Base-by-base conservation (phyloP, 1,140 invertebrate species). In the Archivesica marissinica region DNA sequence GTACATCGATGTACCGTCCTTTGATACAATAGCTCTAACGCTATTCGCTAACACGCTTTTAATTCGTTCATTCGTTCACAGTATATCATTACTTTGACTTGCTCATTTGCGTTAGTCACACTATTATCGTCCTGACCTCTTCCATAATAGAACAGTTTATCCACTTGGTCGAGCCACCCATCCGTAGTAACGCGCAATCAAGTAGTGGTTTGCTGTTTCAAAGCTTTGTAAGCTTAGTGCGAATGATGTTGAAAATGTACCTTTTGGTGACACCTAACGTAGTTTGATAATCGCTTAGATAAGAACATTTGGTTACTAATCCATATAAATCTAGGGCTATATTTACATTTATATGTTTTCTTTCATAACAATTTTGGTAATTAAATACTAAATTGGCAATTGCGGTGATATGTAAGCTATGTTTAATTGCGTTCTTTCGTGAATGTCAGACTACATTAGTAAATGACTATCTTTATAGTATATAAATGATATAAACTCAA, bases 261-360 rank as follows among this genome's bases (percentile, higher is more conserved):
- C 7, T 35, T 35, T 64, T 64, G 33, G 59, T 64, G 59, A 64
- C 59, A 64, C 59, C 38, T 64, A 17, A 25, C 59, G 38, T 35
- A 64, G 2, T 3, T 7, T 17, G 59, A 64, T 64, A 17, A 35
- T 64, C 9, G 20, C 33, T 64, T 28, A 28, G 59, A 64, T 64
- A 64, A 64, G 59, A 35, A 0, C 30, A 30, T 64, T 64, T 64
- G 7, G 59, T 64, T 64, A 33, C 38, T 52, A 4, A 52, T 2
- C 17, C 23, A n/a, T 52, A n/a, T 52, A 64, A 64, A 64, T 64
- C 59, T 64, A 35, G 59, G 30, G 59, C n/a, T 64, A 64, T 35
- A 64, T 64, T 59, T 64, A 64, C 59, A 33, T 35, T 64, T 64
- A 17, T 64, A 64, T 33, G 59, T 35, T 64, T 64, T 64, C 59